Conservation (phyloP, 1,140 invertebrate species). For the Drosophila ercepeae region DNA sequence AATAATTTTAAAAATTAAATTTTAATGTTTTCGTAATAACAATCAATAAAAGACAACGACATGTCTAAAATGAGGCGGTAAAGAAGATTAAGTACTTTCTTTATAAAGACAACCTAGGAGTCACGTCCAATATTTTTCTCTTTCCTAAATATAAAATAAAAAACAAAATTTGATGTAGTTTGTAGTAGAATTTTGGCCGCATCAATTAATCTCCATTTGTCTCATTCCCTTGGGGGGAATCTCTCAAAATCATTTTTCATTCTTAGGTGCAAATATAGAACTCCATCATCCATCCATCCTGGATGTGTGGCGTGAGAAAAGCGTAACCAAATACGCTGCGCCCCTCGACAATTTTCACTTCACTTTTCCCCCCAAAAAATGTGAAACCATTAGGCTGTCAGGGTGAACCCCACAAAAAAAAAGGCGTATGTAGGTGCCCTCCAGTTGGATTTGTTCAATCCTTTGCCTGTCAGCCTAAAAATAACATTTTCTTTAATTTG, state of each 20-base stretch:
- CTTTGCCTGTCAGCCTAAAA: slow-evolving; percentile 72
- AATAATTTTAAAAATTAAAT: too few species aligned
- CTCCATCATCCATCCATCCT: slow-evolving; percentile 24
- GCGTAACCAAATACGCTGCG: slow-evolving; percentile 33
- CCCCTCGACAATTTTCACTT: slow-evolving; percentile 38
- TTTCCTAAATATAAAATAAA: neutral
- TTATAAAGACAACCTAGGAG: too few species aligned
- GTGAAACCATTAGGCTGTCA: slow-evolving; percentile 49
- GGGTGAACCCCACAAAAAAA: slow-evolving; percentile 2
- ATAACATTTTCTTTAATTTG: slow-evolving; percentile 77
- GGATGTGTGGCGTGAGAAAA: slow-evolving; percentile 37
- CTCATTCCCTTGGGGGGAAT: neutral
- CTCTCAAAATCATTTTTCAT: slow-evolving; percentile 46
- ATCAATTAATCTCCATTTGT: slow-evolving; percentile 55
- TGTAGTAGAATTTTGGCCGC: neutral
- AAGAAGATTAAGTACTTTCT: too few species aligned
- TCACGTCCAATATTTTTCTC: too few species aligned
- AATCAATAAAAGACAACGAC: too few species aligned
- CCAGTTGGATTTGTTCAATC: slow-evolving; percentile 55
- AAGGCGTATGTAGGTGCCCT: slow-evolving; percentile 21
- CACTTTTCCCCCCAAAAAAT: slow-evolving; percentile 9
- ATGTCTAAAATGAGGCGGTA: too few species aligned
- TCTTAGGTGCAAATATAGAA: slow-evolving; percentile 55
- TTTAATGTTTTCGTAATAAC: too few species aligned
- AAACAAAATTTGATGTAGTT: slow-evolving; percentile 15